Conservation (phyloP, 2,888 invertebrate species). For the Catonia carolina region DNA sequence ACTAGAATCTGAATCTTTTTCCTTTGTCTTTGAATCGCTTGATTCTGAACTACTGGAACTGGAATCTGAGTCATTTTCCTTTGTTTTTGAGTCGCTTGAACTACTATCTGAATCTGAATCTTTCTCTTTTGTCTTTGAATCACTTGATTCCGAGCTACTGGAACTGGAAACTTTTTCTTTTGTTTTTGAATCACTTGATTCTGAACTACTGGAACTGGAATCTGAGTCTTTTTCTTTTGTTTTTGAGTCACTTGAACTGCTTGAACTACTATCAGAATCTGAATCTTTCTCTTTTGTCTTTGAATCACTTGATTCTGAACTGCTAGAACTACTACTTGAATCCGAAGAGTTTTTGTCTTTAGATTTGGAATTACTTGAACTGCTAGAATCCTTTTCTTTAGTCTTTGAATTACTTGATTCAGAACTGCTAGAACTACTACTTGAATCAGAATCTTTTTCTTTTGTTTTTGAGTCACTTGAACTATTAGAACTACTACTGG, state of each 20-base stretch:
- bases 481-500: not conserved
- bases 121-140: too few species aligned
- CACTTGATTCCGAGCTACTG: too few species aligned
- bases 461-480: not conserved
- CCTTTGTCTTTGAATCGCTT: too few species aligned
- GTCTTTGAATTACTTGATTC: not conserved
- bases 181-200: too few species aligned
- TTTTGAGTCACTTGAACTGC: not conserved
- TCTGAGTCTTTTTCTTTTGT: not conserved
- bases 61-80: too few species aligned
- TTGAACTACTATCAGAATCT: not conserved
- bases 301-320: too few species aligned
- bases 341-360: too few species aligned
- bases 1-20: not conserved
- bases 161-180: too few species aligned
- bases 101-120: not conserved
- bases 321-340: not conserved
- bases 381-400: not conserved
- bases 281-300: not conserved
- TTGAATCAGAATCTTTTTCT: not conserved
- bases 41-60: too few species aligned
- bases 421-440: not conserved
- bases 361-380: not conserved
- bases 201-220: not conserved
- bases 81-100: too few species aligned